Conservation (phyloP, 2,113 vertebrate genomes). For the Entosphenus tridentatus region DNA sequence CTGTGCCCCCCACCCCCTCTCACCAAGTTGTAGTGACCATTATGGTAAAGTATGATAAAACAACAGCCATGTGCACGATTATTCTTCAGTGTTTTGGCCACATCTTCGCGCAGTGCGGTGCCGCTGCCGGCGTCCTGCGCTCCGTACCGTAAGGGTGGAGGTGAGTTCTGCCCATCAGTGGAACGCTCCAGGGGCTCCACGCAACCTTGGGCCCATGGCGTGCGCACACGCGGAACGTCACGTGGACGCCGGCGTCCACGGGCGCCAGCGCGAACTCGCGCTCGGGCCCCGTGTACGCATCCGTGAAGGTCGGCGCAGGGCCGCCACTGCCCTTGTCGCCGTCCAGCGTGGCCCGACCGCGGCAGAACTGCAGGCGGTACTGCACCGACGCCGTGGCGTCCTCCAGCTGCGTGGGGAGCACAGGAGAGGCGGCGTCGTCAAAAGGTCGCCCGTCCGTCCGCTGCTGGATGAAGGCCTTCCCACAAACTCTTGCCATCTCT, state of each 20-base stretch:
- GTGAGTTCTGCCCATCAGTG: constrained; percentile 45
- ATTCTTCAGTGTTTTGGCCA: no score
- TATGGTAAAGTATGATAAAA: no score
- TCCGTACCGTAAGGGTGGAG: constrained; percentile 52
- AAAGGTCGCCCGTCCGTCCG: no score
- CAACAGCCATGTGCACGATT: no score
- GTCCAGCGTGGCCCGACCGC: no score
- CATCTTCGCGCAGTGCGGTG: no score
- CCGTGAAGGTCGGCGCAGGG: constrained; percentile 45
- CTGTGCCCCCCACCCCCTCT: no score
- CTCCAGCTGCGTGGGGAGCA: constrained; percentile 30
- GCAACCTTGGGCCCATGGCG: constrained; percentile 69
- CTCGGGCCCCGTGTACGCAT: constrained; percentile 56
- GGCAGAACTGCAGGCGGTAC: constrained; percentile 42
- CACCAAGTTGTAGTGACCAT: no score
- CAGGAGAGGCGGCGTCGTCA: no score
- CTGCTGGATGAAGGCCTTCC: no score
- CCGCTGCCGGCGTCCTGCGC: no score
- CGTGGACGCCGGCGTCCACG: constrained; percentile 50
- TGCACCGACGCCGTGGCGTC: constrained; percentile 62
- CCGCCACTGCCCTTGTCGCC: constrained; percentile 8
- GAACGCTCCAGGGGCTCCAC: constrained; percentile 90
- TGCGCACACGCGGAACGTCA: constrained; percentile 73
- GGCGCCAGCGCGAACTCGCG: constrained; percentile 63
- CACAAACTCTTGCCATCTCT: no score